Evolutionary conservation across 2,113 vertebrate species (phyloP), one percentile per base, ranked within the genome.

Genomic region (Myotis brandtii): DNA sequence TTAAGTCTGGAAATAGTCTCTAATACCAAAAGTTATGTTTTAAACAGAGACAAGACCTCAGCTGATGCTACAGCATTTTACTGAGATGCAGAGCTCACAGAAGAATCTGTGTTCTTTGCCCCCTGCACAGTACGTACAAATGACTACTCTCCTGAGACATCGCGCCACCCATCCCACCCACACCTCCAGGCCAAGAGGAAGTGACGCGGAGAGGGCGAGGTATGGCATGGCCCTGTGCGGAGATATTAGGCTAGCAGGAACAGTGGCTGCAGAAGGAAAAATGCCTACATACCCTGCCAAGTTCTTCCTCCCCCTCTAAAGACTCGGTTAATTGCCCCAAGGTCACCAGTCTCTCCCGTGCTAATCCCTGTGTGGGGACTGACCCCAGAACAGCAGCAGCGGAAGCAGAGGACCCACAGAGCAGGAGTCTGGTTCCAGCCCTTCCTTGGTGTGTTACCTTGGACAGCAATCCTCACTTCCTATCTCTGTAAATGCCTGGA

Each of bases 1-100:
- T 97, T 97, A 96, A 95, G 94, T 97, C 70, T 30, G 95, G 97
- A 98, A 98, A 97, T 86, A 97, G 69, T 92, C 70, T 73, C 95
- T 93, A 95, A 91, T 56, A 88, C 84, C 34, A 66, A 94, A 73
- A 90, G 83, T 59, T 6, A 25, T 2, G 6, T 62, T 87, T 76
- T 81, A 20, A 72, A 94, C 11, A 89, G 50, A 81, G 16, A 34
- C 43, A 34, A 73, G 30, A 54, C 32, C 32, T n/a, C 32, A 85
- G 75, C 34, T 85, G 79, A 77, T 69, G 48, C 10, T 6, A 2
- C 27, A 79, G n/a, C 52, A 27, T 76, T 79, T n/a, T 69, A 43
- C 6, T n/a, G 40, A 37, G 32, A 40, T 66, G 30, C 2, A 30
- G 7, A 25, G 48, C n/a, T 30, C 23, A 21, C 46, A 56, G 32